These are phyloP conservation scores for Pionites leucogaster DNA, from an alignment of 2,113 vertebrate genomes.

Conservation along the genomic window DNA sequence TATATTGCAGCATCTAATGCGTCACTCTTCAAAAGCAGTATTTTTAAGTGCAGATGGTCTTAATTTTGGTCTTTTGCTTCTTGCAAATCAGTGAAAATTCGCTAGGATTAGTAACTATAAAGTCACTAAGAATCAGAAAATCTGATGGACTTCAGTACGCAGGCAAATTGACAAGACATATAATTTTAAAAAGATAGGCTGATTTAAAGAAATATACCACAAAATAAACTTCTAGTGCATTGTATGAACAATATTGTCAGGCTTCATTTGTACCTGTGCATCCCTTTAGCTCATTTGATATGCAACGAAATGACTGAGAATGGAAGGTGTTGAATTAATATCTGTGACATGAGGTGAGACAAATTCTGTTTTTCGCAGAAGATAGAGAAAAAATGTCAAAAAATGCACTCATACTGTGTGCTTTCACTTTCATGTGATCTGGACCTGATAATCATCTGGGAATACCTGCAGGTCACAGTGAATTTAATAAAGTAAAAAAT, in stretches of 20 bases:
- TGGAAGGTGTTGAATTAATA: background rate
- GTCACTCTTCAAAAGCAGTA: background rate
- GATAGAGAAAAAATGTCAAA: background rate
- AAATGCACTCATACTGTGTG: background rate
- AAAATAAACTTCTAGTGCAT: background rate
- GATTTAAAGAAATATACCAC: background rate
- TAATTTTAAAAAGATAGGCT: background rate
- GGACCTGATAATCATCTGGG: background rate
- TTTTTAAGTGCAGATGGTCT: background rate
- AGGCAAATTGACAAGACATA: background rate
- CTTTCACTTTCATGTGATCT: background rate
- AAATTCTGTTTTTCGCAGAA: background rate
- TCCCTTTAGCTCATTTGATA: background rate
- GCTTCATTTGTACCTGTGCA: background rate
- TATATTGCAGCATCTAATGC: background rate
- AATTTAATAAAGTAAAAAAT: background rate
- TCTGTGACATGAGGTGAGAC: background rate
- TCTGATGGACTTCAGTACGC: background rate
- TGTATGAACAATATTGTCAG: background rate
- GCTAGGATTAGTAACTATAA: background rate
- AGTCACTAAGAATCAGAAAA: background rate
- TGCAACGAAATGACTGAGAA: background rate
- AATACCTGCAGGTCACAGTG: background rate
- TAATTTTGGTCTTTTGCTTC: background rate
- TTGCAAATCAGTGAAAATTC: background rate